Base-by-base conservation (phyloP, 2,113 vertebrate genomes). In the Cheirogaleus medius region DNA sequence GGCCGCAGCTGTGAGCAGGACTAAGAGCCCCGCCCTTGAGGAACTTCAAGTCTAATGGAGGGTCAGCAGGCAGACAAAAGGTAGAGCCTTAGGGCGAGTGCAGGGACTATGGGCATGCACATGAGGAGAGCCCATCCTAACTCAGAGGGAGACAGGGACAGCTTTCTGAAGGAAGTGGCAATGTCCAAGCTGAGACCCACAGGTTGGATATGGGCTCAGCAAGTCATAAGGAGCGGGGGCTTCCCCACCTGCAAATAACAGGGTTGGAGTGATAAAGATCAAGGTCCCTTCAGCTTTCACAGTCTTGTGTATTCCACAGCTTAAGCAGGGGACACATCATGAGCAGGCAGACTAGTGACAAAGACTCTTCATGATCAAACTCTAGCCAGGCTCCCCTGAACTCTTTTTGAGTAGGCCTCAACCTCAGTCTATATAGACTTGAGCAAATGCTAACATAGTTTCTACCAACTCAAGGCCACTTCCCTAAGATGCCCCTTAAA, bases 301-400 rank as follows among this genome's bases (percentile, higher is more conserved):
- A 25, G 37, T 54, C 52, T 64, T 76, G 73, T 74, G 66, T 69
- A 29, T 66, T 1, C 37, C 21, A 47, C 32, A 49, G 4, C 64
- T 64, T 44, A 63, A 0, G 4, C 21, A 47, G 32, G 13, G 52
- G 21, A 11, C 3, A 1, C 56, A 29, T 34, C 6, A 1, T 4
- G 8, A 76, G 32, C 18, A 69, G 74, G 37, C 18, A 58, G 49
- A 23, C 11, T 29, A 37, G 39, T 49, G 52, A 21, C 47, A 58
- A 21, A 68, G 37, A 47, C 39, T 58, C 20, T 64, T 37, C 20
- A 17, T 78, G 29, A 37, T 32, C n/a, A 68, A 34, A 69, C 37
- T 54, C 56, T 37, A 58, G 37, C 37, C 44, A n/a, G 71, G 14
- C 13, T 52, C 11, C 69, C 12, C 10, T 68, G 71, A 68, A 71